Evolutionary conservation across 2,888 invertebrate species (phyloP), one percentile per base, ranked within the genome.

Genomic region (Griposia aprilina): DNA sequence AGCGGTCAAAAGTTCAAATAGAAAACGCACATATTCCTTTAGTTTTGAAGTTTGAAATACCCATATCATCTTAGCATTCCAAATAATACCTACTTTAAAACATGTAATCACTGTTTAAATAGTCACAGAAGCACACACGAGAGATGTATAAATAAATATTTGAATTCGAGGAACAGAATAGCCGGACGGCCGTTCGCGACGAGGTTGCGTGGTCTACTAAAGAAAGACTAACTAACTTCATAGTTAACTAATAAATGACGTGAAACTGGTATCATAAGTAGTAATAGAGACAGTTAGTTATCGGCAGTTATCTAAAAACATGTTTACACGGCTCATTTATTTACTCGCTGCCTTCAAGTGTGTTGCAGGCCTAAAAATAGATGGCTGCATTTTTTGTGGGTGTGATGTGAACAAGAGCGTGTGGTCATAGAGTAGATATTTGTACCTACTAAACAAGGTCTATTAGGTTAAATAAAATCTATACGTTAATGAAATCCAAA

Each of bases 21-120:
- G 48, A 45, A 65, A 74, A 26, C 17, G 17, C 15, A 57, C 50
- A 1, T 52, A 30, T 11, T 41, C 10, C 17, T 5, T 0, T n/a
- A 5, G 0, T 68, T 60, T 55, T 13, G 36, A 75, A 70, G 4
- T 48, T 82, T 48, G 7, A 26, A 81, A 67, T 59, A 73, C 73
- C 70, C 82, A 81, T 72, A 82, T 74, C 62, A 60, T 36, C 41
- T 65, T 66, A 59, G 82, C 63, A 76, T 86, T 82, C 67, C 62
- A 52, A 69, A 71, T 5, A 50, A 65, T 73, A 62, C 62, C 52
- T 71, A 68, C 82, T 80, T 74, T 48, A 71, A 26, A 76, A 68
- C 62, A 76, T 71, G 20, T 62, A 76, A 79, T 76, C 86, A 84
- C 83, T 83, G 26, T 82, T 59, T 59, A 72, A 76, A 65, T 45